Base-by-base conservation (phyloP, 2,888 invertebrate species). In the Euspilapteryx auroguttella region DNA sequence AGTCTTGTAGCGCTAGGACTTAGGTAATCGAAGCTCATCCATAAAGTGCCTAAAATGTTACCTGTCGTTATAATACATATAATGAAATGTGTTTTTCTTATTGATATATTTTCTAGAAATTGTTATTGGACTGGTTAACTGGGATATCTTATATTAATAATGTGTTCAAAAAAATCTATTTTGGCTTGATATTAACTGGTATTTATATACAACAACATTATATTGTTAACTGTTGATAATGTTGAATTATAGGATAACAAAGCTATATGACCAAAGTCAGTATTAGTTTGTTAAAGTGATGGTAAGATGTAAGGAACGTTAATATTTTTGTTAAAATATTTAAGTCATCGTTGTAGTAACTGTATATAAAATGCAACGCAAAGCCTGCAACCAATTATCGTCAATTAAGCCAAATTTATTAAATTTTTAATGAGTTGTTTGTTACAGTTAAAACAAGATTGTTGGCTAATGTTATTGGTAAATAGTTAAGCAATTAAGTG, bases 251-350 rank as follows among this genome's bases (percentile, higher is more conserved):
- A 73, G 73, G 71, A 62, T 73, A 65, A 71, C 71, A 65, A 69
- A 71, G 75, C 75, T 75, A 71, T 71, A 66, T 69, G 75, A 75
- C 75, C 75, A 75, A 75, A 75, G 75, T 75, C 75, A 75, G 75
- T 75, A 75, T 75, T 75, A 73, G 73, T 66, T 62, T 53, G 55
- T 55, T 57, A 61, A 62, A 50, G 61, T 57, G 69, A 57, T 58
- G 56, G 49, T 57, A 55, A 50, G 45, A 49, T 47, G 45, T 48
- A 45, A 45, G 47, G 45, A 41, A 52, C 55, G 56, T 55, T 64
- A 55, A 52, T 30, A 27, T 55, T 58, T 53, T 63, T 62, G 52
- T 63, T 53, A 44, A 49, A 46, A 44, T 47, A 45, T 49, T 49
- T 54, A 52, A 65, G 66, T 66, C 59, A 56, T 61, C 49, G 55